Evolutionary conservation across 1,140 invertebrate genomes (phyloP), one percentile per base, ranked within the genome.

Genomic region (Drosophila jambulina): DNA sequence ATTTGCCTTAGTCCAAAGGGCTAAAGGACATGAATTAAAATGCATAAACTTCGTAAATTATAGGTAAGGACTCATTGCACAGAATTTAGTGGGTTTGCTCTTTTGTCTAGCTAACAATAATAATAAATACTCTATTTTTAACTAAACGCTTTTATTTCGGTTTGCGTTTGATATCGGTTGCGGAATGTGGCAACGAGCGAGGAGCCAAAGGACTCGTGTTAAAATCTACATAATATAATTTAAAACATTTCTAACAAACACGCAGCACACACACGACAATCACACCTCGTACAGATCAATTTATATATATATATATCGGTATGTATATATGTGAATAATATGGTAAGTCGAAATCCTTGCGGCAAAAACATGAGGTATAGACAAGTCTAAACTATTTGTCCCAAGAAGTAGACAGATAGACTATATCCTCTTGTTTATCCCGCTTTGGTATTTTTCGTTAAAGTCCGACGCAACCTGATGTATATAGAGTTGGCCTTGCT

Each of bases 91-190:
- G 59, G 56, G 27, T 79, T 87, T 75, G 76, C 79, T 72, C 27
- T 36, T 86, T 88, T 86, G 59, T 86, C 83, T 86, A 86, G 75
- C 65, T 78, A 88, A 77, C 32, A 79, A 78, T 57, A 85, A 79
- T 64, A 85, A 82, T 64, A 88, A 63, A 72, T 69, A 65, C 36
- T 56, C 57, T 78, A 78, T 54, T 38, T 56, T 56, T 68, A 82
- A 57, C 74, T 76, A 70, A 23, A 72, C 70, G 69, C 70, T 59
- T 61, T 69, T 29, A 48, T 62, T 72, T 61, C 57, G 56, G 62
- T 77, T 51, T 53, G 49, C 67, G 82, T 58, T 60, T 68, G 64
- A 53, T 62, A 72, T 78, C 48, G 32, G 48, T 84, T 62, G 76
- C 58, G 77, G 69, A 69, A 61, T 82, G 57, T 80, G 54, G 32